These are phyloP conservation scores for Hyposoter dolosus DNA, from an alignment of 2,888 invertebrate genomes.

Conservation along the genomic window DNA sequence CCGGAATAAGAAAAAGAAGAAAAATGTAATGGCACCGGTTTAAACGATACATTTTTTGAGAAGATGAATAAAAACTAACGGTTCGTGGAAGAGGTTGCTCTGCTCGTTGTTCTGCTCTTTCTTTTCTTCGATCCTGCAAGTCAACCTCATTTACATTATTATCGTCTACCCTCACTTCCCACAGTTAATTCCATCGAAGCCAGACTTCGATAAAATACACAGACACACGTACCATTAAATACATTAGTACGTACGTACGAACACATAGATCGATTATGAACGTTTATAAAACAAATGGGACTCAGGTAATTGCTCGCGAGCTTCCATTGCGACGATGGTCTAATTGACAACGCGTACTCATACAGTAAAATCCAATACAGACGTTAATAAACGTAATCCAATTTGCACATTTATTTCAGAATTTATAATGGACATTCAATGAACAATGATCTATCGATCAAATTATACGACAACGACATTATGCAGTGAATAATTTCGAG, in stretches of 20 bases:
- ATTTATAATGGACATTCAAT: background rate
- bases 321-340: slow-evolving; percentile 8
- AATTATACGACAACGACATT: background rate
- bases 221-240: background rate
- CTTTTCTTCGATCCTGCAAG: slow-evolving; percentile 27
- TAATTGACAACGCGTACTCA: background rate
- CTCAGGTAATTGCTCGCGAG: slow-evolving; percentile 21
- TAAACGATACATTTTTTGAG: slow-evolving; percentile 18
- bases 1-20: background rate
- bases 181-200: slow-evolving; percentile 3
- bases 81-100: slow-evolving; percentile 13
- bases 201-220: slow-evolving; percentile 2
- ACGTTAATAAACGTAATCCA: background rate
- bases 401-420: background rate
- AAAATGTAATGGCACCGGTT: slow-evolving; percentile 6
- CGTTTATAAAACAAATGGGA: slow-evolving; percentile 28
- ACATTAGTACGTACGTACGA: background rate
- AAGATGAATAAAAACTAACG: slow-evolving; percentile 23
- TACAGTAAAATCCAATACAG: background rate
- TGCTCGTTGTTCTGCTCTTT: slow-evolving; percentile 3
- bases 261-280: background rate
- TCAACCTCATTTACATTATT: slow-evolving; percentile 63
- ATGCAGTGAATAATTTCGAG: background rate
- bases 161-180: slow-evolving; percentile 41
- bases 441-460: background rate